Evolutionary conservation across 1,140 invertebrate genomes (phyloP), one percentile per base, ranked within the genome.

Genomic region (Scylla paramamosain): DNA sequence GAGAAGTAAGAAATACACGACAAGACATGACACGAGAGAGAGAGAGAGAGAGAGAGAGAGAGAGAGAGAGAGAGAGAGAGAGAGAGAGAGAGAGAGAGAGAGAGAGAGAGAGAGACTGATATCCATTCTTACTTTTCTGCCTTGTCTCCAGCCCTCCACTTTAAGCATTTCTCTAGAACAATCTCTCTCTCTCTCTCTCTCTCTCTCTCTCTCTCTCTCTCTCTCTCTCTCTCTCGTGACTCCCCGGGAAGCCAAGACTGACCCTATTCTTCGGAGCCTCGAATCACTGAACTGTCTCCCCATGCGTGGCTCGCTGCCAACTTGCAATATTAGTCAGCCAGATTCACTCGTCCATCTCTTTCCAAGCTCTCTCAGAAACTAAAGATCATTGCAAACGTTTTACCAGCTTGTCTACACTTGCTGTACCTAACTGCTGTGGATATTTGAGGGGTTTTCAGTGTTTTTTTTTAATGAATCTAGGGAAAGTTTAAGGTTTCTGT

Each of bases 131-230:
- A 20, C 67, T 77, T n/a, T 77, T n/a, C n/a, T 20, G 1, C 67
- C 20, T n/a, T 77, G 0, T n/a, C 67, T 20, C 16, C 20, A 7
- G 1, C 52, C 10, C 52, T 59, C 52, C 52, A 59, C 52, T 59
- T 59, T 59, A 59, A 59, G 52, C 10, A 14, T 14, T 59, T 59
- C 52, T 20, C 52, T 59, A 59, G 16, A 59, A 59, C 52, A 14
- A 12, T 59, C 52, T 59, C 52, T 59, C 52, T 59, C 52, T 59
- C 52, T 59, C 52, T 59, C 52, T 59, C 52, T 59, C 52, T n/a
- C n/a, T 77, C 52, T 59, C 67, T 77, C 67, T 77, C 67, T 77
- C 67, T 77, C 67, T 77, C 59, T 67, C 59, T 67, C 59, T 67
- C 59, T 67, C 67, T 77, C 67, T 77, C 67, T 77, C 67, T 77